Conservation (phyloP, 2,797 vertebrate species). For the Macropodus opercularis region DNA sequence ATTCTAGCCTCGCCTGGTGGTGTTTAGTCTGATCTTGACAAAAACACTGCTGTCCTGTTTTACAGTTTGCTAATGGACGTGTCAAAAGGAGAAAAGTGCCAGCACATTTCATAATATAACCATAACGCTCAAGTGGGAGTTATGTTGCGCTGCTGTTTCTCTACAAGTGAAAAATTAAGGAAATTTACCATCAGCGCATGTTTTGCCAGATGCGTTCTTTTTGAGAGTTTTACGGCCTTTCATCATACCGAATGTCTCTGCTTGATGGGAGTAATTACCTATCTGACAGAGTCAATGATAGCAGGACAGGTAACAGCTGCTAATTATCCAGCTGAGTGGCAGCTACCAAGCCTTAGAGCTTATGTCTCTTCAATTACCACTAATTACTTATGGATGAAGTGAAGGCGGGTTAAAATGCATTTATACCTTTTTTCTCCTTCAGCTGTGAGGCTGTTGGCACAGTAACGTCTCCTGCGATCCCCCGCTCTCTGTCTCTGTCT, state of each 20-base stretch:
- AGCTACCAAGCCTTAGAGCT: slow-evolving; percentile 58
- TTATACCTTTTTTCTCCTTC: slow-evolving; percentile 68
- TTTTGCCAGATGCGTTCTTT: slow-evolving; percentile 30
- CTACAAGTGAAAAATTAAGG: slow-evolving; percentile 16
- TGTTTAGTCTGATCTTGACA: background rate
- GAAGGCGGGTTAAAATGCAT: slow-evolving; percentile 20
- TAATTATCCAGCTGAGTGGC: slow-evolving; percentile 73
- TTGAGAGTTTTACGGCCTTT: slow-evolving; percentile 41
- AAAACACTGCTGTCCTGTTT: background rate
- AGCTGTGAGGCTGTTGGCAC: slow-evolving; percentile 38
- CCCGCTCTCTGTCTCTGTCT: slow-evolving; percentile 40
- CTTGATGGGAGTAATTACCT: slow-evolving; percentile 69
- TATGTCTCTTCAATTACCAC: slow-evolving; percentile 56
- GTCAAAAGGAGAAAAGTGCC: slow-evolving; percentile 4
- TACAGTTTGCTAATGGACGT: background rate
- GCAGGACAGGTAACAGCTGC: slow-evolving; percentile 69
- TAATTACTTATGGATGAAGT: slow-evolving; percentile 57
- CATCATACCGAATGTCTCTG: slow-evolving; percentile 36
- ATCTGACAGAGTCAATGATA: slow-evolving; percentile 62
- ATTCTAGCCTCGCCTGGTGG: too few species aligned
- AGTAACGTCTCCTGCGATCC: slow-evolving; percentile 33
- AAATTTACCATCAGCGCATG: slow-evolving; percentile 2
- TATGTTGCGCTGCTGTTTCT: slow-evolving; percentile 9
- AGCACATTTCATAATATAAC: slow-evolving; percentile 1
- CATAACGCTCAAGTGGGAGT: slow-evolving; percentile 7